These are phyloP conservation scores for Dendrolimus pini DNA, from an alignment of 2,888 invertebrate genomes.

Conservation along the genomic window DNA sequence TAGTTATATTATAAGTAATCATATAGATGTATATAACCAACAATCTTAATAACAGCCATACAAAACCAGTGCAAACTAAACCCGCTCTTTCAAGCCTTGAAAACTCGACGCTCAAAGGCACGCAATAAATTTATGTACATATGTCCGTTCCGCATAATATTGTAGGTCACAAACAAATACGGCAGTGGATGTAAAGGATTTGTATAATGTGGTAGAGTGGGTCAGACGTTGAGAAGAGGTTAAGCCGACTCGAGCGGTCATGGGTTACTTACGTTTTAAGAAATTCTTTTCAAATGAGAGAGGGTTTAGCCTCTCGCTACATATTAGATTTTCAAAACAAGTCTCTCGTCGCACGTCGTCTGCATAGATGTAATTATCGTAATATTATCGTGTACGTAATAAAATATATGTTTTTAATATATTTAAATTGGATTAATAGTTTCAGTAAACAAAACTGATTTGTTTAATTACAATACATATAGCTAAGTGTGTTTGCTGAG, in stretches of 20 bases:
- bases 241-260: not conserved
- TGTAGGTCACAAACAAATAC: constrained; percentile 47
- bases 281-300: not conserved
- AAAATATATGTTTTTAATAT: too few species aligned
- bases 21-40: too few species aligned
- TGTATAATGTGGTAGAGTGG: constrained; percentile 31
- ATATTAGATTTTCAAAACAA: too few species aligned
- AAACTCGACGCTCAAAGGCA: constrained; percentile 11
- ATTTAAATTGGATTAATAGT: too few species aligned
- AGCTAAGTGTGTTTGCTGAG: too few species aligned
- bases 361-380: too few species aligned
- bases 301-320: not conserved
- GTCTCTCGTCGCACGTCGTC: too few species aligned
- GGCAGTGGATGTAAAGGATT: constrained; percentile 39
- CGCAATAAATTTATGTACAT: constrained; percentile 31
- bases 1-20: too few species aligned
- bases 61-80: constrained; percentile 1
- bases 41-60: not conserved
- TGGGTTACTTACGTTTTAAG: not conserved
- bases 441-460: too few species aligned
- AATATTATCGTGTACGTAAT: too few species aligned
- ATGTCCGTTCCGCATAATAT: constrained; percentile 33
- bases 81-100: constrained; percentile 18
- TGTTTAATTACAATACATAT: too few species aligned
- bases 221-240: not conserved